Evolutionary conservation across 2,888 invertebrate species (phyloP).

Genomic region (Polymixis lichenea): DNA sequence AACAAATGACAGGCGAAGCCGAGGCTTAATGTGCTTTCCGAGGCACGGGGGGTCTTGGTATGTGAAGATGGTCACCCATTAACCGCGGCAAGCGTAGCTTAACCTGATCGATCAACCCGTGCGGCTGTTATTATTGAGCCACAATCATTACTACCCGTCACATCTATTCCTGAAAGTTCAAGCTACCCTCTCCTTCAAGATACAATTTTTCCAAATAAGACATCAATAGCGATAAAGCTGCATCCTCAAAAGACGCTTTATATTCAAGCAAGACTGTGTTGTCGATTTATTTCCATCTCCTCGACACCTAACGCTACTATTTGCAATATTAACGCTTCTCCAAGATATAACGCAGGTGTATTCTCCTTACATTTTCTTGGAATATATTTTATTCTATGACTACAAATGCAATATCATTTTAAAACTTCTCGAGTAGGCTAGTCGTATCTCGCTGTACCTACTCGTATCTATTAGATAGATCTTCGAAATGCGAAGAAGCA

Average conservation of each 20-base stretch:
- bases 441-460: neutral
- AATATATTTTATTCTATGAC: slow-evolving; percentile 9
- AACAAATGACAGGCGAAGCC: too few species aligned
- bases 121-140: too few species aligned
- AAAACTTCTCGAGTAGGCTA: neutral
- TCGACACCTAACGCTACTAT: slow-evolving; percentile 23
- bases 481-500: neutral
- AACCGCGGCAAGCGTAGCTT: too few species aligned
- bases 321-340: slow-evolving; percentile 11
- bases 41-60: too few species aligned
- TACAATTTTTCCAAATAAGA: neutral
- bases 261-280: neutral
- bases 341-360: slow-evolving; percentile 25
- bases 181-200: too few species aligned
- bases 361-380: slow-evolving; percentile 6
- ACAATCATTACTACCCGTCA: too few species aligned
- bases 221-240: neutral
- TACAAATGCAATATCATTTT: neutral
- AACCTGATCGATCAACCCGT: too few species aligned
- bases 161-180: neutral
- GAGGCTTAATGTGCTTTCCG: too few species aligned
- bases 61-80: too few species aligned
- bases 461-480: too few species aligned
- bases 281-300: slow-evolving; percentile 39
- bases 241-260: neutral